Conservation (phyloP, 2,797 vertebrate species). For the Mus spretus region DNA sequence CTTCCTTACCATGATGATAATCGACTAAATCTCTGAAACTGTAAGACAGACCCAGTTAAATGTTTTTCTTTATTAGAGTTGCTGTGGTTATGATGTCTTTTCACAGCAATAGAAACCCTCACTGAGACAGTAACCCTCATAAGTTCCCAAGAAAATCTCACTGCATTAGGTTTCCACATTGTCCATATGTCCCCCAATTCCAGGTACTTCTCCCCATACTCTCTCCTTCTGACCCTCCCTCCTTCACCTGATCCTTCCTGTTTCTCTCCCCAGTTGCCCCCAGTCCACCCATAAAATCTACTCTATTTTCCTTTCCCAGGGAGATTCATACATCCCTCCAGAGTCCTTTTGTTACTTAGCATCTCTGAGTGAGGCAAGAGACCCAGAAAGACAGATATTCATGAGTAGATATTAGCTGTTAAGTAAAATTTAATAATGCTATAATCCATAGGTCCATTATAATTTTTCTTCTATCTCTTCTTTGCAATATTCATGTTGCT, state of each 20-base stretch:
- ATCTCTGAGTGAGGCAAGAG: background rate
- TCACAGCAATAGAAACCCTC: background rate
- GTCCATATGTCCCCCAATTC: too few relatives aligned
- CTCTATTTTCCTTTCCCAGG: background rate
- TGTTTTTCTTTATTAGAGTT: background rate
- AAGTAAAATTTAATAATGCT: background rate
- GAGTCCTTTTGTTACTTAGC: background rate
- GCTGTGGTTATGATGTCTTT: background rate
- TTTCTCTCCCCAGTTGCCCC: background rate
- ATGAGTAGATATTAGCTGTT: background rate
- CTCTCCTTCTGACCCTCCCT: background rate
- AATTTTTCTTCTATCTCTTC: background rate
- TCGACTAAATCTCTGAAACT: background rate
- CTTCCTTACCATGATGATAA: background rate
- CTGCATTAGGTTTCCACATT: background rate
- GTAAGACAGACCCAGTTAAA: background rate
- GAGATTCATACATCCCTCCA: background rate
- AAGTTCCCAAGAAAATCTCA: background rate
- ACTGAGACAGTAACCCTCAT: background rate
- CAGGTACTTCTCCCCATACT: background rate
- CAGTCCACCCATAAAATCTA: background rate
- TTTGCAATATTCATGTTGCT: background rate
- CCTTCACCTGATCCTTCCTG: background rate
- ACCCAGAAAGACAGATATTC: background rate
- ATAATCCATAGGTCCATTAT: background rate